These are phyloP conservation scores for Trichonephila inaurata DNA, from an alignment of 1,140 invertebrate genomes.

Conservation along the genomic window DNA sequence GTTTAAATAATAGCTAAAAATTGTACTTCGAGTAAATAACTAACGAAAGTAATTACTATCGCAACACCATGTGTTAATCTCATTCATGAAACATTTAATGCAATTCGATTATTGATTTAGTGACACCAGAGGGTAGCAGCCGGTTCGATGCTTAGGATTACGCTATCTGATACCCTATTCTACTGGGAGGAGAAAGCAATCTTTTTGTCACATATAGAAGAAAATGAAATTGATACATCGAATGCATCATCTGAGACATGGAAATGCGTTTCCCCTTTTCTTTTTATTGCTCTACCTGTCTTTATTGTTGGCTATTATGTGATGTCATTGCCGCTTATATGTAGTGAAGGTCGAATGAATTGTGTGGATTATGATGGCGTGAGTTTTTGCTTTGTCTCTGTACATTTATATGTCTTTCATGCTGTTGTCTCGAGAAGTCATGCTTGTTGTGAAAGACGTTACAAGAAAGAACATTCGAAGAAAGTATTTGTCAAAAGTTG, in stretches of 20 bases:
- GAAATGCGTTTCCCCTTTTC: background rate
- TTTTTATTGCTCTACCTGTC: constrained; percentile 16
- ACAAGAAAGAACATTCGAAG: too few species aligned
- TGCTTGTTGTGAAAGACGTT: too few species aligned
- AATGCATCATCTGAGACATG: background rate
- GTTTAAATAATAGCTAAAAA: too few species aligned
- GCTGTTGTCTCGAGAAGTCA: too few species aligned
- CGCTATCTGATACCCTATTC: background rate
- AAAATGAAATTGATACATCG: constrained; percentile 16
- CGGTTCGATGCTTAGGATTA: background rate
- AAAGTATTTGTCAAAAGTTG: too few species aligned
- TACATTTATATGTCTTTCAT: too few species aligned
- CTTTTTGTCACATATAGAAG: background rate
- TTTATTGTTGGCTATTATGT: constrained; percentile 4
- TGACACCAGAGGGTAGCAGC: background rate
- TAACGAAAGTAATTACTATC: too few species aligned
- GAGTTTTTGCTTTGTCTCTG: background rate
- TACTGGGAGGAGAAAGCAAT: background rate
- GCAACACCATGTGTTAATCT: too few species aligned
- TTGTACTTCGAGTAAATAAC: too few species aligned
- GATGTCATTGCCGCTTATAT: constrained; percentile 3
- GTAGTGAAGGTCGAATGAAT: background rate
- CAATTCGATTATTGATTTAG: background rate
- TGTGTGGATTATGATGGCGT: background rate
- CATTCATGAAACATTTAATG: background rate